Evolutionary conservation across 2,888 invertebrate species (phyloP).

Genomic region (Drosophila affinis): DNA sequence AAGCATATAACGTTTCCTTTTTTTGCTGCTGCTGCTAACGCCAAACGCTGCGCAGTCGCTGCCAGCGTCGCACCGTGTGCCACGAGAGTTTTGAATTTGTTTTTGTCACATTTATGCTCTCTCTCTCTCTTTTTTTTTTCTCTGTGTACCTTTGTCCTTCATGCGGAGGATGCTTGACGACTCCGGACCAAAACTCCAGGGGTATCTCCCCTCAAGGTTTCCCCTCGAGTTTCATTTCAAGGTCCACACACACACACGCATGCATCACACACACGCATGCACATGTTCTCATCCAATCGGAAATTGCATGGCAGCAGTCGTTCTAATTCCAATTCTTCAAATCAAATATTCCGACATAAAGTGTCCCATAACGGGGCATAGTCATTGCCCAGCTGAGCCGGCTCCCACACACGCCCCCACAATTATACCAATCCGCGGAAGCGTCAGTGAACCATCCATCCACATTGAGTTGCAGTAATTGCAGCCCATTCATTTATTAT

Average conservation of each 20-base stretch:
- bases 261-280: conserved; percentile 3
- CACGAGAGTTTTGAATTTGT: conserved; percentile 35
- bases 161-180: conserved; percentile 13
- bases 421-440: background rate
- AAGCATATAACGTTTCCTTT: conserved; percentile 39
- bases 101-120: conserved; percentile 26
- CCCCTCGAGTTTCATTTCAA: conserved; percentile 32
- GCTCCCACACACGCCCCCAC: background rate
- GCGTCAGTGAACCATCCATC: background rate
- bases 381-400: background rate
- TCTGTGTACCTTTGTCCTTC: conserved; percentile 34
- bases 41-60: conserved; percentile 66
- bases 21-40: conserved; percentile 57
- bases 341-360: too few species aligned
- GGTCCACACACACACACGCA: conserved; percentile 29
- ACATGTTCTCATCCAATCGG: background rate
- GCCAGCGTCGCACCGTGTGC: conserved; percentile 56
- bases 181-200: conserved; percentile 44
- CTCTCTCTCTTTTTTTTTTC: conserved; percentile 5
- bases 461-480: background rate
- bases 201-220: conserved; percentile 41
- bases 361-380: background rate
- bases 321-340: conserved; percentile 1
- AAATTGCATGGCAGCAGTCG: conserved; percentile 8
- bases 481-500: background rate